These are phyloP conservation scores for Acestrorhynchus altus DNA, from an alignment of 2,797 vertebrate species.

Conservation along the genomic window DNA sequence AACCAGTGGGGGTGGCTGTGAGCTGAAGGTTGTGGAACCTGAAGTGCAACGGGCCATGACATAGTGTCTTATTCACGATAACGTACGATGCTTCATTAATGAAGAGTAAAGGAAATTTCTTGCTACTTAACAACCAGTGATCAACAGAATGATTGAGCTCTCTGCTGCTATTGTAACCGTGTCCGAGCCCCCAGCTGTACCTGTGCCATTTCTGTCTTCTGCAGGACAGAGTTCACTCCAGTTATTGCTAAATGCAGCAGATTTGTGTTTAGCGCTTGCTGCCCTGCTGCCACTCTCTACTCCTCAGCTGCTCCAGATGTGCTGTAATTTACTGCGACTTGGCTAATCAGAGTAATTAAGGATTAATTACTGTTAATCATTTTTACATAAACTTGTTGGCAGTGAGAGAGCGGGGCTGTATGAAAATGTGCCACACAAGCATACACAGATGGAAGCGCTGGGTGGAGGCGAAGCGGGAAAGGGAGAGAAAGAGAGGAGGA, in stretches of 20 bases:
- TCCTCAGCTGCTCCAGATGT: conserved; percentile 98
- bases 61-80: no score
- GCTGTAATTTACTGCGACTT: conserved; percentile 99
- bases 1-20: no score
- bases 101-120: no score
- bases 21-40: no score
- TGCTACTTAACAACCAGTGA: no score
- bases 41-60: no score
- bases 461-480: not conserved
- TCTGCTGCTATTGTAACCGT: no score
- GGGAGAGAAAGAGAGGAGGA: conserved; percentile 46
- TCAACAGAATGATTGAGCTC: no score
- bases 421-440: conserved; percentile 87
- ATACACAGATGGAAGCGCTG: conserved; percentile 68
- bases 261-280: conserved; percentile 78
- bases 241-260: conserved; percentile 73
- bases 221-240: not conserved
- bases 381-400: conserved; percentile 99
- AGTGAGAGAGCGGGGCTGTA: conserved; percentile 90
- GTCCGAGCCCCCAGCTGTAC: not conserved
- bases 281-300: conserved; percentile 75
- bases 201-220: not conserved
- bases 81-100: no score
- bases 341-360: conserved; percentile 99
- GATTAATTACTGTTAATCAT: conserved; percentile 99